Percentiles rank a stretch among this genome's conserved stretches.
phyloP scores from a whole-genome alignment of 64 coral and sea anemone genomes.

The Catalaphyllia jardinei region DNA sequence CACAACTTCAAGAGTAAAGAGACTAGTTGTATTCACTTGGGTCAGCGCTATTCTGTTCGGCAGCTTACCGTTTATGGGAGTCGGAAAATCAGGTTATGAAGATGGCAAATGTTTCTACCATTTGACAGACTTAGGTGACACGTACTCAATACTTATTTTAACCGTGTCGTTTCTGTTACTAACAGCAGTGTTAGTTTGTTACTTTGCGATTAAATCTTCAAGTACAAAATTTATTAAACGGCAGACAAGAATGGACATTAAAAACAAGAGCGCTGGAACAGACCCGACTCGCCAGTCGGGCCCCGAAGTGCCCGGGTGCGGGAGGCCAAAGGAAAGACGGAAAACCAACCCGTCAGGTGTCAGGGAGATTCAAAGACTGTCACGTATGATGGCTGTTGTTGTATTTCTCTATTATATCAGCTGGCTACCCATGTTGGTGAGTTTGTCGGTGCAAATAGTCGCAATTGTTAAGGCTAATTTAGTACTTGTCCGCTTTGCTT shows the following conservation, averaged over 20 bases:
- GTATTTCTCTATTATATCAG: constrained; percentile 88
- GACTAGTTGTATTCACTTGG: constrained; percentile 60
- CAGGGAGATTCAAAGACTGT: constrained; percentile 54
- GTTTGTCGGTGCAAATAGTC: background rate
- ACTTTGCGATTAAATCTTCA: constrained; percentile 61
- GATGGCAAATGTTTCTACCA: background rate
- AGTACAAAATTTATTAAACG: constrained; percentile 43
- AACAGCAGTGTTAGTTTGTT: constrained; percentile 62
- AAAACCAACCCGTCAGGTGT: too few species aligned
- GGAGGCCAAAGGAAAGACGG: too few species aligned
- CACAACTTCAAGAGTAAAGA: constrained; percentile 66
- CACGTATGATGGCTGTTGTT: constrained; percentile 85
- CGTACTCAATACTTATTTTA: constrained; percentile 27
- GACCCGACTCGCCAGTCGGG: too few species aligned
- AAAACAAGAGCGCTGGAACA: too few species aligned
- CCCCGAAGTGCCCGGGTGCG: too few species aligned
- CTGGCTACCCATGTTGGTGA: constrained; percentile 95
- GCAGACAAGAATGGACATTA: too few species aligned
- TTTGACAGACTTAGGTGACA: too few species aligned
- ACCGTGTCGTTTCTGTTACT: constrained; percentile 64
- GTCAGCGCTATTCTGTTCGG: constrained; percentile 60
- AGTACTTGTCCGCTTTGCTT: too few species aligned
- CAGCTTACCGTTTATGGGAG: constrained; percentile 28
- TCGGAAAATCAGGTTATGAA: constrained; percentile 46
- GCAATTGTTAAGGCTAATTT: too few species aligned